Base-by-base conservation (phyloP, 2,888 invertebrate genomes). In the Acrobasis suavella region DNA sequence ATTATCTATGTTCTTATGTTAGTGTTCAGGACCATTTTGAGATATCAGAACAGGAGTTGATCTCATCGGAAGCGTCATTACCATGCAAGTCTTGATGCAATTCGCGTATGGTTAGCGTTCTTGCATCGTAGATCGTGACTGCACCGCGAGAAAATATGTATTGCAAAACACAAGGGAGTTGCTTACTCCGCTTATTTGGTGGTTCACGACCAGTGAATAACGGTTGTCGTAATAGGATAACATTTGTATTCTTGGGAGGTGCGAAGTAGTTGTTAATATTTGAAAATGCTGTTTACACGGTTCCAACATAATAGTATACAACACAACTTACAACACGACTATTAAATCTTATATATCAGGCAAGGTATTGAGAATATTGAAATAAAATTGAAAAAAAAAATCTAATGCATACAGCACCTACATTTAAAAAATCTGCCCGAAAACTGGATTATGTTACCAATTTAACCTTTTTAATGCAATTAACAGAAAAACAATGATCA, bases 121-220 rank as follows among this genome's bases (percentile, higher is more conserved):
- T 32, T 16, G 50, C 56, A 39, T 7, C 22, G n/a, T n/a, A 54
- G 17, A 37, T 75, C 85, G 85, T 86, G 85, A 85, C 82, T 82
- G 67, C 68, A 74, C 73, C 73, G 73, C 75, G 78, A 80, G 82
- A 82, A 83, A 83, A 84, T n/a, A n/a, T n/a, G 81, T 83, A 80
- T 85, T 87, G 77, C 82, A 77, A 84, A 84, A 83, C 72, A 50
- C 67, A 69, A 71, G 67, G 67, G 70, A 76, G 71, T 68, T 72
- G 74, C 74, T 76, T 73, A 73, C 73, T 74, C 76, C 77, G 80
- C 83, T 83, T 85, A 82, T 86, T 88, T 86, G 86, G 85, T 82
- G 81, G 85, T 80, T 83, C 85, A 86, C 86, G 87, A 83, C 80
- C 77, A 76, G 77, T 73, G 80, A 82, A 81, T 87, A 84, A 85